Conservation (phyloP, 1,140 invertebrate species). For the Pseudobourletiella spinata region DNA sequence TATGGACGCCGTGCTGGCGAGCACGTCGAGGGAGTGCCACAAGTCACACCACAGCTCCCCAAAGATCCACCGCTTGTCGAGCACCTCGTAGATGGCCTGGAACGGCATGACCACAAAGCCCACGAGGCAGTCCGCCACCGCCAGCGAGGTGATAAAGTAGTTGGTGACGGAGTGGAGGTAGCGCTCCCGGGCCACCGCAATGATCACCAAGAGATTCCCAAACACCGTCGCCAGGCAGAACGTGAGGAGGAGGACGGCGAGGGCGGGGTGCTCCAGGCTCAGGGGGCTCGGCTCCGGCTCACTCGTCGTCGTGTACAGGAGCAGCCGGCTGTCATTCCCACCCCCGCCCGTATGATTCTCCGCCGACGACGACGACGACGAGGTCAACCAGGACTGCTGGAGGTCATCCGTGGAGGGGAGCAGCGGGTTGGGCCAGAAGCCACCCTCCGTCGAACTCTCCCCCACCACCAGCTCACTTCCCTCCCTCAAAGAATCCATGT, state of each 20-base stretch:
- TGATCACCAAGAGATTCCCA: conserved; percentile 62
- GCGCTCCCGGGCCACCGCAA: conserved; percentile 57
- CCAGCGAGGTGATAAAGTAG: conserved; percentile 66
- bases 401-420: background rate
- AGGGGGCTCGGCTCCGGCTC: background rate
- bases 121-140: conserved; percentile 65
- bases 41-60: conserved; percentile 83
- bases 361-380: background rate
- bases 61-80: conserved; percentile 77
- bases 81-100: conserved; percentile 72
- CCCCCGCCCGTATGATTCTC: background rate
- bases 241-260: conserved; percentile 48
- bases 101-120: conserved; percentile 69
- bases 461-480: too few relatives aligned
- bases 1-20: conserved; percentile 92
- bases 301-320: background rate
- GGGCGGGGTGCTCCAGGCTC: conserved; percentile 10
- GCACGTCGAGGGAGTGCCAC: conserved; percentile 91
- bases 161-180: conserved; percentile 65
- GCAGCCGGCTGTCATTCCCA: background rate
- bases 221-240: conserved; percentile 56
- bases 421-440: background rate
- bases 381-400: background rate
- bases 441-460: too few relatives aligned
- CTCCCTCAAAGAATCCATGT: too few relatives aligned